These are phyloP conservation scores for Alectura lathami DNA, from an alignment of 2,113 vertebrate species.

Conservation along the genomic window DNA sequence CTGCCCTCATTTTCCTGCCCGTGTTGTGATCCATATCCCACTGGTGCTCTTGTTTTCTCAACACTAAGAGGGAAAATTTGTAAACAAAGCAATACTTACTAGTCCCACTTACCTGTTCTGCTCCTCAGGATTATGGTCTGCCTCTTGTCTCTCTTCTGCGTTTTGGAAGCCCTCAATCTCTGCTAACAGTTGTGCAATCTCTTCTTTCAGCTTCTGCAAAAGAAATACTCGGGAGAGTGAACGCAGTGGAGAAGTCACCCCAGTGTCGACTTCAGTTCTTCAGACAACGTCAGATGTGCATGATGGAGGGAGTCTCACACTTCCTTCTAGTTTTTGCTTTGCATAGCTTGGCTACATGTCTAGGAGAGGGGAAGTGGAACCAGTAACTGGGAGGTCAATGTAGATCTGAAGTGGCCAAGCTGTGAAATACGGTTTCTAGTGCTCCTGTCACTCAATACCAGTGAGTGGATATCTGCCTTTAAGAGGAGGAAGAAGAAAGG, in stretches of 20 bases:
- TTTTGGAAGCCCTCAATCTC: constrained; percentile 87
- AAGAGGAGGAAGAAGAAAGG: not conserved
- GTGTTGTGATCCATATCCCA: not conserved
- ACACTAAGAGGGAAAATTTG: not conserved
- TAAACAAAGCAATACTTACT: not conserved
- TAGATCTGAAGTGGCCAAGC: not conserved
- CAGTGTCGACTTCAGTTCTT: constrained; percentile 2
- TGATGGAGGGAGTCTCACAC: too few species aligned
- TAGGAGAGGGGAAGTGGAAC: constrained; percentile 31
- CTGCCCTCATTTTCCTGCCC: not conserved
- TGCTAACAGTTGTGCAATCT: constrained; percentile 87
- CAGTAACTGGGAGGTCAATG: not conserved
- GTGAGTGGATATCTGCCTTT: not conserved
- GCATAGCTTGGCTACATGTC: not conserved
- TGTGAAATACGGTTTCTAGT: not conserved
- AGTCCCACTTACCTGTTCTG: not conserved
- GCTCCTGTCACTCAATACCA: not conserved
- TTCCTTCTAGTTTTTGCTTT: constrained; percentile 26
- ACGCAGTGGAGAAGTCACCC: not conserved
- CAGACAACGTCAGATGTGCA: not conserved
- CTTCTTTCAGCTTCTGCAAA: constrained; percentile 86
- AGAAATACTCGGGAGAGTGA: not conserved
- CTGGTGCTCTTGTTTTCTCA: not conserved
- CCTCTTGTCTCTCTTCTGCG: constrained; percentile 82
- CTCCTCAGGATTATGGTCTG: not conserved